These are phyloP conservation scores for Lasioglossum morio DNA, from an alignment of 2,888 invertebrate species.

Conservation along the genomic window DNA sequence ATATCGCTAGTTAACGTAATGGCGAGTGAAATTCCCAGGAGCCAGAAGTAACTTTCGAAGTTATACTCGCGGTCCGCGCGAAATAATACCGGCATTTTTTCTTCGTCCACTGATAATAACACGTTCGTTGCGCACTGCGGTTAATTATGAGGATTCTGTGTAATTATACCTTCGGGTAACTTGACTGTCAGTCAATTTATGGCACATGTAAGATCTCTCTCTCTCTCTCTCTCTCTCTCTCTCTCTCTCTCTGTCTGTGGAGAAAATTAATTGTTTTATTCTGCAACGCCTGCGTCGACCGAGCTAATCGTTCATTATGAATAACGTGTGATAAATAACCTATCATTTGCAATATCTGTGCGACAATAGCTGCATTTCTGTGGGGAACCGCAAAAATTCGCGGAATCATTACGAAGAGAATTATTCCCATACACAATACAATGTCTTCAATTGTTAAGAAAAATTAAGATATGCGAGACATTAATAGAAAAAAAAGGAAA, in stretches of 20 bases:
- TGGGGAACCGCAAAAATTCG: neutral
- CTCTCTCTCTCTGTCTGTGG: neutral
- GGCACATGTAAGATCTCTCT: constrained; percentile 25
- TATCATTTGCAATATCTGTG: neutral
- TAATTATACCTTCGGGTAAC: constrained; percentile 48
- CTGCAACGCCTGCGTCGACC: constrained; percentile 25
- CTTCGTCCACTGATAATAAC: constrained; percentile 44
- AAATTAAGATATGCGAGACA: neutral
- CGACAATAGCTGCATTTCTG: neutral
- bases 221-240: neutral
- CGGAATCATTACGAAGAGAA: neutral
- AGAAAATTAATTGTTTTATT: constrained; percentile 53
- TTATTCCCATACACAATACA: neutral
- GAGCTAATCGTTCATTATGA: constrained; percentile 34
- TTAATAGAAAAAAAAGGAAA: neutral
- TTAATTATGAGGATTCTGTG: constrained; percentile 50
- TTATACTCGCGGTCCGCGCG: neutral
- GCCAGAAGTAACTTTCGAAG: constrained; percentile 32
- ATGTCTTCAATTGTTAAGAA: neutral
- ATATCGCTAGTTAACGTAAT: constrained; percentile 12
- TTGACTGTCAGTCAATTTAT: constrained; percentile 46
- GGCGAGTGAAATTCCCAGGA: constrained; percentile 26
- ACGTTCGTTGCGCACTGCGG: constrained; percentile 41
- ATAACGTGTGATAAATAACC: constrained; percentile 26
- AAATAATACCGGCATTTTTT: constrained; percentile 28